Evolutionary conservation across 1,140 invertebrate species (phyloP), one percentile per base, ranked within the genome.

Genomic region (Drosophila lowei): DNA sequence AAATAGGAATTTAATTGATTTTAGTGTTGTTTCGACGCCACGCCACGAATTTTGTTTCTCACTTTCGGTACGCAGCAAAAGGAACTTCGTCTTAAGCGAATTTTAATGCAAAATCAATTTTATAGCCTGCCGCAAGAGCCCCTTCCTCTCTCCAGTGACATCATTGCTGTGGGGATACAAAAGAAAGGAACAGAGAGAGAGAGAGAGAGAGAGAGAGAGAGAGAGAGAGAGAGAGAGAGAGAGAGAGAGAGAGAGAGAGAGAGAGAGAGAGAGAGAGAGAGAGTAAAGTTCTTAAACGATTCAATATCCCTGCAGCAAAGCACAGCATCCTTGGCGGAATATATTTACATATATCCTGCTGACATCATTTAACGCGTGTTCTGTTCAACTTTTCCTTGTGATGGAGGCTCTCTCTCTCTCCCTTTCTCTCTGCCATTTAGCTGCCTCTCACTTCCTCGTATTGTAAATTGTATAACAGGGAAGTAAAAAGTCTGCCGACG

Each of bases 1-100:
- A 85, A 85, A 86, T 85, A 75, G 30, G 54, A 16, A 74, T 70
- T 85, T 86, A 85, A 85, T 85, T 85, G 81, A 74, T 71, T 86
- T 54, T 18, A 85, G 72, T 77, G 57, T 65, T 42, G 56, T 15
- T 49, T 41, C 28, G 21, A 28, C 59, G 59, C 28, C 41, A 28
- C 47, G 59, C 15, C 18, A 28, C 42, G 28, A 25, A 43, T 63
- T 49, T 65, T 38, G 23, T 53, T 21, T 21, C 30, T 3, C 30
- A 34, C 30, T 30, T 28, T 16, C 7, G n/a, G n/a, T 44, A 56
- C 28, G 34, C 47, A 30, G 46, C 41, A 66, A 50, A 61, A 43
- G 4, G 18, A 59, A 85, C 64, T 42, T 47, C 34, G 59, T 65
- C 44, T 50, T 62, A 74, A 73, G 16, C 73, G 23, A 75, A 49